Evolutionary conservation across 2,113 vertebrate species (phyloP).

Genomic region (Myocastor coypus): DNA sequence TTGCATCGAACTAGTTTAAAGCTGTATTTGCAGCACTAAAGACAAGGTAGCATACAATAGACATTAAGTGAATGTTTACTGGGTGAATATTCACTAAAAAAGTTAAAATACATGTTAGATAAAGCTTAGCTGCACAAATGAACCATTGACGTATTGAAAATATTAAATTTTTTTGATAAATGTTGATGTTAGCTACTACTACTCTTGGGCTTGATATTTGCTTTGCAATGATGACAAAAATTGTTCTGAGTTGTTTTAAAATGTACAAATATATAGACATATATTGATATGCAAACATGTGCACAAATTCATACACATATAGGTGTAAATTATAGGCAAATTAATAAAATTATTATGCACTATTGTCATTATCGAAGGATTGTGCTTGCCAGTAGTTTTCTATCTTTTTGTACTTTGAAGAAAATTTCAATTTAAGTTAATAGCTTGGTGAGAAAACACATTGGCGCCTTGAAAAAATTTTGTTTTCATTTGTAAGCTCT

Average conservation of each 20-base stretch:
- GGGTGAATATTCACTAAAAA: not conserved
- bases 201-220: not conserved
- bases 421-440: not conserved
- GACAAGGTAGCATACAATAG: not conserved
- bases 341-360: not conserved
- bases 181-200: not conserved
- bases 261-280: fast-evolving
- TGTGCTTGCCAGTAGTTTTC: not conserved
- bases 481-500: not conserved
- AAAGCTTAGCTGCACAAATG: not conserved
- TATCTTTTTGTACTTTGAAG: not conserved
- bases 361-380: not conserved
- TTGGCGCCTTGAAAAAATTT: not conserved
- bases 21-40: not conserved
- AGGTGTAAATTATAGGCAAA: not conserved
- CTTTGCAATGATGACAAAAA: not conserved
- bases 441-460: not conserved
- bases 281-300: not conserved
- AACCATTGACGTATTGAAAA: not conserved
- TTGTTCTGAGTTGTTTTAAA: not conserved
- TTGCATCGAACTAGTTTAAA: not conserved
- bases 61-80: not conserved
- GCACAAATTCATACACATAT: not conserved
- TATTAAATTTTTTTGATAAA: not conserved
- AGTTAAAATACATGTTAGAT: not conserved